Base-by-base conservation (phyloP, 1,140 invertebrate species). In the Neoseiulus cucumeris region DNA sequence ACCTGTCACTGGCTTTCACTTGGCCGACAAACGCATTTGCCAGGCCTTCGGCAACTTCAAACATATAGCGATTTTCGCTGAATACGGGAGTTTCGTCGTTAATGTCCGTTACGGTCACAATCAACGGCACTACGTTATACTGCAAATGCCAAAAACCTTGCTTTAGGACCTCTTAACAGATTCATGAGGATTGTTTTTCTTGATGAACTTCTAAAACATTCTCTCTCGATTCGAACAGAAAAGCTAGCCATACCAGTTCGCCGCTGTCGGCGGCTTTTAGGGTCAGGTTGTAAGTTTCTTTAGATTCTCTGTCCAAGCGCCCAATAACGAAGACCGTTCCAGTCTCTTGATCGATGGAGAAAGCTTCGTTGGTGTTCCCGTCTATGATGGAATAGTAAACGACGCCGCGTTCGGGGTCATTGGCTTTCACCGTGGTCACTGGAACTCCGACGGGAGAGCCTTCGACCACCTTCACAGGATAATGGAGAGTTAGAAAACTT, bases 21-120 rank as follows among this genome's bases (percentile, higher is more conserved):
- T 82, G 80, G 18, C 89, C 89, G 0, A 89, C 83, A 17, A 81
- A 76, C 47, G 80, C 80, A 59, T 82, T 79, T 0, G 79, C 75
- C 44, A 80, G 78, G 64, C 88, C 88, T 80, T 92, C 89, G 72
- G 86, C 84, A 0, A 91, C 85, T 9, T 81, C 76, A 73, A 91
- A 91, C 85, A 86, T 76, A 86, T 90, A 91, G 0, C 86, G 86
- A 44, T 82, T 70, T 29, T 82, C 82, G 6, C 85, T 80, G 72
- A 91, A 91, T 69, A 85, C 84, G 28, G 76, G 76, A 65, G 70
- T 74, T 68, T 90, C 88, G 70, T 92, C 89, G 71, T 92, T 91
- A 42, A 90, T 88, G 72, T 91, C 89, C 0, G 86, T 87, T 0
- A 93, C 85, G 72, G 84, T 85, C 20, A 93, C 87, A 71, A 89